Conservation (phyloP, 1,140 invertebrate species). For the Cotesia glomerata region DNA sequence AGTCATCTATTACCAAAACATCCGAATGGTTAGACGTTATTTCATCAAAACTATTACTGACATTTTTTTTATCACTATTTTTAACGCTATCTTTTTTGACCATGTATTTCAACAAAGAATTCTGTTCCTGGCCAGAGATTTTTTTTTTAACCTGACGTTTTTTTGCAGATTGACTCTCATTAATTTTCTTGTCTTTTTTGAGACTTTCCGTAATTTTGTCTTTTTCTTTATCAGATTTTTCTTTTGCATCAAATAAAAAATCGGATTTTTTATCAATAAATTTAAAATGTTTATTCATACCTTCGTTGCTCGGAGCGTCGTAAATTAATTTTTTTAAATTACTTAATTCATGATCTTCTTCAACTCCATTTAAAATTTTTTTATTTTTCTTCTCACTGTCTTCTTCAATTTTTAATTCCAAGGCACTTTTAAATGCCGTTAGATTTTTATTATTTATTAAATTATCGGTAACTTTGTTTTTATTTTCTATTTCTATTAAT, state of each 20-base stretch:
- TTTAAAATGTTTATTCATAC: too few species aligned
- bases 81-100: constrained; percentile 26
- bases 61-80: constrained; percentile 7
- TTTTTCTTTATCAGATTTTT: too few species aligned
- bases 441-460: neutral
- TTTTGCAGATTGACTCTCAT: neutral
- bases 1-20: neutral
- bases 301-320: too few species aligned
- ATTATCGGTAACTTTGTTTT: neutral
- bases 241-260: too few species aligned
- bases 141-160: constrained; percentile 17
- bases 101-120: constrained; percentile 38
- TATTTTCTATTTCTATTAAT: constrained; percentile 2
- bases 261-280: too few species aligned
- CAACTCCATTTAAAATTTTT: too few species aligned
- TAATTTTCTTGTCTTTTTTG: neutral
- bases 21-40: neutral
- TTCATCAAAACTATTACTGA: neutral
- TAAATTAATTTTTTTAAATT: too few species aligned
- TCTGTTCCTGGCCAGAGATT: constrained; percentile 16
- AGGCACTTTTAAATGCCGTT: neutral
- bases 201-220: too few species aligned
- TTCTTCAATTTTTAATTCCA: neutral
- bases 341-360: too few species aligned
- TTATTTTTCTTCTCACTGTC: too few species aligned